A percentile compares a stretch with the other conserved stretches of the same genome.
These are phyloP conservation scores for Apostichopus japonicus DNA, from an alignment of 35 echinoderm and acorn worm species.

Conservation along the genomic window DNA sequence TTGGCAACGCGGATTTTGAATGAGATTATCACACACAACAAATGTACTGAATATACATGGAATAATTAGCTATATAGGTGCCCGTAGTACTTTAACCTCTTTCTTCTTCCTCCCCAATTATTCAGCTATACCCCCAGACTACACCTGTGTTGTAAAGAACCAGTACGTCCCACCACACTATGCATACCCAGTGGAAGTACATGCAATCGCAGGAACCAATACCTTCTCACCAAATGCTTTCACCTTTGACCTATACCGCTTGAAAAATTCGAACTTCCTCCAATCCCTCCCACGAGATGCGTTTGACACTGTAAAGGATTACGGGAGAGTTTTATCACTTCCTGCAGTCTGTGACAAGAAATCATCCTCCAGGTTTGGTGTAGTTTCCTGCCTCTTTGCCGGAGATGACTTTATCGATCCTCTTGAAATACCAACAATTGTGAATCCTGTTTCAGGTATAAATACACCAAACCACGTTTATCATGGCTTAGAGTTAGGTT, in stretches of 20 bases:
- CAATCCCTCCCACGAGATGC: background rate
- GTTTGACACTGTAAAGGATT: background rate
- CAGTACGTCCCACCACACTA: background rate
- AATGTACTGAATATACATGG: too few relatives aligned
- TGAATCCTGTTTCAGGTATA: background rate
- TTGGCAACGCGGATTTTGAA: too few relatives aligned
- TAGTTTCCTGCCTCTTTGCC: background rate
- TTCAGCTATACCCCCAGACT: background rate
- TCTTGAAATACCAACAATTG: background rate
- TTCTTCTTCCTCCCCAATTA: too few relatives aligned
- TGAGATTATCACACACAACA: too few relatives aligned
- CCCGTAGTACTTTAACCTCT: too few relatives aligned
- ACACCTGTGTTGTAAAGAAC: slow-evolving; percentile 16
- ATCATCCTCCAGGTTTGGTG: background rate
- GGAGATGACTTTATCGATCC: background rate
- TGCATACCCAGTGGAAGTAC: background rate
- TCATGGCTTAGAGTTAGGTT: too few relatives aligned
- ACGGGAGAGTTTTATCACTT: background rate
- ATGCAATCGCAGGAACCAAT: slow-evolving; percentile 20
- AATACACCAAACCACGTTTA: too few relatives aligned
- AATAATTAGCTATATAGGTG: too few relatives aligned
- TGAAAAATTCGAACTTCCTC: too few relatives aligned
- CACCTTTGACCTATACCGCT: slow-evolving; percentile 15
- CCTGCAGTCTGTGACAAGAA: background rate
- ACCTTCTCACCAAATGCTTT: background rate